These are phyloP conservation scores for Lophius piscatorius DNA, from an alignment of 2,113 vertebrate genomes.

Conservation along the genomic window DNA sequence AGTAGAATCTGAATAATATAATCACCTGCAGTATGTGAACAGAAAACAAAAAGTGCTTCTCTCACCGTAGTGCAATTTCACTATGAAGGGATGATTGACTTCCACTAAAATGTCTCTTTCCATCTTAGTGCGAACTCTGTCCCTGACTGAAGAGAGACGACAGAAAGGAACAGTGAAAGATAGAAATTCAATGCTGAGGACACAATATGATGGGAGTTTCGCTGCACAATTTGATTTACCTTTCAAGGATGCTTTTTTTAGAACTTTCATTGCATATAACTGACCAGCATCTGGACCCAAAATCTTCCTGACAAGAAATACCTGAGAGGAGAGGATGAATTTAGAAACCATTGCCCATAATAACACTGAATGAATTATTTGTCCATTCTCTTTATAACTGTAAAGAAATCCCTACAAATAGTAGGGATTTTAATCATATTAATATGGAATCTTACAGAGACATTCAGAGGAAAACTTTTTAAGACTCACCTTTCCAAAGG, in stretches of 20 bases:
- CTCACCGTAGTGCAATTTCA: conserved; percentile 99
- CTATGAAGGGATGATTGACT: conserved; percentile 98
- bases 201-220: not conserved
- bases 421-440: too few relatives aligned
- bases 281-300: conserved; percentile 93
- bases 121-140: conserved; percentile 97
- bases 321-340: conserved; percentile 72
- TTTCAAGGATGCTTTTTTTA: conserved; percentile 98
- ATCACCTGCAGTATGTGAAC: not conserved
- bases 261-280: conserved; percentile 99
- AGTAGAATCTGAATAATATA: too few relatives aligned
- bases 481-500: conserved; percentile 95
- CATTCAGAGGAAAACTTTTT: too few relatives aligned
- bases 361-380: not conserved
- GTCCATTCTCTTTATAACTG: not conserved
- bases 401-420: too few relatives aligned
- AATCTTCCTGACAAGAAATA: conserved; percentile 95
- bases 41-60: conserved; percentile 11
- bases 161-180: conserved; percentile 16
- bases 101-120: conserved; percentile 98
- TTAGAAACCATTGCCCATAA: not conserved
- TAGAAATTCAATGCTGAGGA: conserved; percentile 47
- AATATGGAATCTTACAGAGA: too few relatives aligned
- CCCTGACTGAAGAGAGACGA: conserved; percentile 84
- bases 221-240: conserved; percentile 74